These are phyloP conservation scores for Myotis davidii DNA, from an alignment of 2,113 vertebrate species.

Conservation along the genomic window DNA sequence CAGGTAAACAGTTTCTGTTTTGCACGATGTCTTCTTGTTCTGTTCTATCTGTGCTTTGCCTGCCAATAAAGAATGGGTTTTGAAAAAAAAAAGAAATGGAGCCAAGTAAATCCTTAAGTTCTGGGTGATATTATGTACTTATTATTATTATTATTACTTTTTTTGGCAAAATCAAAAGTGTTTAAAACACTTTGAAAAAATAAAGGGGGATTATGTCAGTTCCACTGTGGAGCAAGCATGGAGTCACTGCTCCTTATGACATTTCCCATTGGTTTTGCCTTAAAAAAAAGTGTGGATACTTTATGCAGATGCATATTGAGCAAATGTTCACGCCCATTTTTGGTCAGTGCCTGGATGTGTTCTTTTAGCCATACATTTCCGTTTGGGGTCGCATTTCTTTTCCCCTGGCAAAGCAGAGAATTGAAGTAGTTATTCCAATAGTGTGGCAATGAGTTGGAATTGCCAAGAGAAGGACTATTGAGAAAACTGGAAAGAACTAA, in stretches of 20 bases:
- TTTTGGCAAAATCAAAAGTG: constrained; percentile 41
- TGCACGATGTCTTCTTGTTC: constrained; percentile 41
- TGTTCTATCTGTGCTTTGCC: constrained; percentile 48
- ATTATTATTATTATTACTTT: background rate
- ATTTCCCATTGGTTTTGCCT: constrained; percentile 32
- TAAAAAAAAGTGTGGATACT: background rate
- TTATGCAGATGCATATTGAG: constrained; percentile 25
- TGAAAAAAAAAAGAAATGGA: background rate
- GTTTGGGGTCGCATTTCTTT: background rate
- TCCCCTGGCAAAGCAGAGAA: constrained; percentile 53
- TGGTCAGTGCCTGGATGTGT: background rate
- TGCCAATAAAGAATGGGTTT: constrained; percentile 24
- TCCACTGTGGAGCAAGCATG: accelerated
- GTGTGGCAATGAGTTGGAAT: background rate
- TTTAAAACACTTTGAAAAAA: background rate
- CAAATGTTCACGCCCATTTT: background rate
- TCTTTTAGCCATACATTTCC: constrained; percentile 2
- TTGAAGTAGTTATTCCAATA: background rate
- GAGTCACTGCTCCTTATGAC: background rate
- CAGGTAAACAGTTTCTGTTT: constrained; percentile 88
- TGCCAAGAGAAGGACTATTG: background rate
- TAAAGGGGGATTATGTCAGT: background rate
- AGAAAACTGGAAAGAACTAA: background rate
- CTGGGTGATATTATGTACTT: background rate
- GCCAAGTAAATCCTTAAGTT: background rate